These are phyloP conservation scores for Orycteropus afer DNA, from an alignment of 2,113 vertebrate genomes.

Conservation along the genomic window DNA sequence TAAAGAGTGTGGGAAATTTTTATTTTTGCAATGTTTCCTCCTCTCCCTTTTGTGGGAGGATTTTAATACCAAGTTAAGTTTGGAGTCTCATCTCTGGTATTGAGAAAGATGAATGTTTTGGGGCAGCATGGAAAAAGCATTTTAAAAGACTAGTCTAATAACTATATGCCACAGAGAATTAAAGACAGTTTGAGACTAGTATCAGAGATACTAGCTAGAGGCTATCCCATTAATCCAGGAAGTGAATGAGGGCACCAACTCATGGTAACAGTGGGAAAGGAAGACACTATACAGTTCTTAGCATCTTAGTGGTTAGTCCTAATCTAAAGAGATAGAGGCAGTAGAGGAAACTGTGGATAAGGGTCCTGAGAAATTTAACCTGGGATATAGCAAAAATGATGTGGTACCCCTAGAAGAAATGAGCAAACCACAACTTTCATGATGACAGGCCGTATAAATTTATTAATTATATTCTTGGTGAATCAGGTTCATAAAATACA, in stretches of 20 bases:
- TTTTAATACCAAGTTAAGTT: not conserved
- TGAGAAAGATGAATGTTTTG: not conserved
- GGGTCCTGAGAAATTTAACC: not conserved
- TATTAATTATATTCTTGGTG: not conserved
- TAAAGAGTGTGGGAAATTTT: not conserved
- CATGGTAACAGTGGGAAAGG: not conserved
- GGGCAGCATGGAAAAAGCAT: not conserved
- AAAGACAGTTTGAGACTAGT: not conserved
- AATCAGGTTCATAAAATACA: not conserved
- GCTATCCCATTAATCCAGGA: not conserved
- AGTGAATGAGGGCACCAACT: not conserved
- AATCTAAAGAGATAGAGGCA: not conserved
- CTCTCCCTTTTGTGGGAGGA: not conserved
- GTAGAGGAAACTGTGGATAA: not conserved
- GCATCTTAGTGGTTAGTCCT: not conserved
- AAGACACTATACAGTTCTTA: not conserved
- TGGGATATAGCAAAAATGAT: not conserved
- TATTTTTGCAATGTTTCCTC: no score
- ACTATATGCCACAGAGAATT: not conserved
- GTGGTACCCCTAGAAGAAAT: not conserved
- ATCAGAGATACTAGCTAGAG: constrained; percentile 13
- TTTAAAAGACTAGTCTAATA: not conserved
- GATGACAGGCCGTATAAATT: not conserved
- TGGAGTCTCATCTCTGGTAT: not conserved
- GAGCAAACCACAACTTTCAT: not conserved